A percentile compares a stretch with the other conserved stretches of the same genome.
phyloP scores from a whole-genome alignment of 2,113 vertebrate species.

The Coturnix japonica region DNA sequence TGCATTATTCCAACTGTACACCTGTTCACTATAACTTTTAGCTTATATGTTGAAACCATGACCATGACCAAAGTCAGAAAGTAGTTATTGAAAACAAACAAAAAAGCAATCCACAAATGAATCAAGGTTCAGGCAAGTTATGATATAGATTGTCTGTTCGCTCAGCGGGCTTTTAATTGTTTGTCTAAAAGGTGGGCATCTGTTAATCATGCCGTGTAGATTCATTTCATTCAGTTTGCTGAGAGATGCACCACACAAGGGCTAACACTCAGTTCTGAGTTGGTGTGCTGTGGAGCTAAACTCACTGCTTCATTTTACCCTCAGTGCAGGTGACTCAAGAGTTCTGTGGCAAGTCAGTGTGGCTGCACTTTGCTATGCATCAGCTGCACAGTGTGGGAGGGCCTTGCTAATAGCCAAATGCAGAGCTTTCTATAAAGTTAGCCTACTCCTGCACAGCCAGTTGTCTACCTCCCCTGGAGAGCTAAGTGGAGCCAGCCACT shows the following conservation, averaged over 20 bases:
- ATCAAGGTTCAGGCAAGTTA: neutral
- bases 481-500: neutral
- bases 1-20: too few relatives aligned
- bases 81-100: neutral
- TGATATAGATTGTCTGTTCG: neutral
- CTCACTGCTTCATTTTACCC: neutral
- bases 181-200: neutral
- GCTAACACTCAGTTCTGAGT: neutral
- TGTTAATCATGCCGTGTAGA: neutral
- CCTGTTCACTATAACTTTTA: neutral
- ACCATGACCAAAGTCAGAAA: neutral
- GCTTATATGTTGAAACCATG: neutral
- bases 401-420: neutral
- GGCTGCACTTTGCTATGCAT: neutral
- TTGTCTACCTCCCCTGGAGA: neutral
- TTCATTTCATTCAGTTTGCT: neutral
- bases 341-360: neutral
- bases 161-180: neutral
- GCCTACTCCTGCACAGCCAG: neutral
- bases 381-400: neutral
- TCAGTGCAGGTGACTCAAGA: neutral
- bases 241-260: neutral
- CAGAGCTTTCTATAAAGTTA: neutral
- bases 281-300: neutral
- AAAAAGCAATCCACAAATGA: neutral